Evolutionary conservation across 1,140 invertebrate species (phyloP).

Genomic region (Drosophila elegans): DNA sequence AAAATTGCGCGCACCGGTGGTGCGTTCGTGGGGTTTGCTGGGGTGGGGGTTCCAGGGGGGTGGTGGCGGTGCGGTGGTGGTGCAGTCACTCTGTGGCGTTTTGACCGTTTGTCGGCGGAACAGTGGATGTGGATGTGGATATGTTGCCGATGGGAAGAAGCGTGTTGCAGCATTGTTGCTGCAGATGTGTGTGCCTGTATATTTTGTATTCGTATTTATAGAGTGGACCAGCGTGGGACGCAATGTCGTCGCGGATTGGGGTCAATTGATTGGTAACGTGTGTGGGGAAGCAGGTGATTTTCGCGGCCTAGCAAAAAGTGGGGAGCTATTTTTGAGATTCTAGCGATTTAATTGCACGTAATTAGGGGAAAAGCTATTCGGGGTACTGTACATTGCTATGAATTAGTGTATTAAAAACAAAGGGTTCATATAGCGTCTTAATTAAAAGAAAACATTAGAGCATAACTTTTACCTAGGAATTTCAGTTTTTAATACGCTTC

Average conservation of each 20-base stretch:
- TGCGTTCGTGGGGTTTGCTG: conserved; percentile 18
- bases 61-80: conserved; percentile 24
- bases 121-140: conserved; percentile 16
- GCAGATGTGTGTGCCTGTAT: conserved; percentile 55
- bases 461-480: too few species aligned
- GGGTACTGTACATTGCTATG: too few species aligned
- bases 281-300: conserved; percentile 49
- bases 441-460: too few species aligned
- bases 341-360: conserved; percentile 16
- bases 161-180: conserved; percentile 60
- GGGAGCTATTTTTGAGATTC: conserved; percentile 43
- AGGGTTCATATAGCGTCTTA: too few species aligned
- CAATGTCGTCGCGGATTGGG: conserved; percentile 61
- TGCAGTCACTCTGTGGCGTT: conserved; percentile 46
- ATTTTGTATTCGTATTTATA: conserved; percentile 67
- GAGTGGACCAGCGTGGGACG: conserved; percentile 69
- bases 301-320: conserved; percentile 18
- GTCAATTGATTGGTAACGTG: conserved; percentile 64
- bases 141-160: conserved; percentile 30
- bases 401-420: too few species aligned
- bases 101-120: conserved; percentile 32
- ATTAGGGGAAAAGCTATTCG: conserved; percentile 1
- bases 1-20: conserved; percentile 71
- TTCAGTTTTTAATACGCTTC: not conserved
- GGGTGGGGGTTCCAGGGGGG: not conserved